Base-by-base conservation (phyloP, 2,797 vertebrate species). In the Gobio occitaniae region DNA sequence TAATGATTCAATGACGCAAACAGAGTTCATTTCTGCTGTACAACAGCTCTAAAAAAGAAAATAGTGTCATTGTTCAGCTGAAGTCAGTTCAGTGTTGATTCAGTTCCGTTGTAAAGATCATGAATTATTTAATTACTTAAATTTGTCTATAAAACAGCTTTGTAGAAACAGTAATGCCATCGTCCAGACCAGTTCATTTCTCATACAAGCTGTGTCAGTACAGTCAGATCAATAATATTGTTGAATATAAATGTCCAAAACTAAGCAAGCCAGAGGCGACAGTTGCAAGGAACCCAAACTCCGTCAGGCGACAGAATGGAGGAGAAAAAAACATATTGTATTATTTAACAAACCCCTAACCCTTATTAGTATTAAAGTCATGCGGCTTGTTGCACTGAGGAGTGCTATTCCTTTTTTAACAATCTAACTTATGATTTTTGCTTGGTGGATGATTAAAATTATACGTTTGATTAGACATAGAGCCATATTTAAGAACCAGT, bases 291-390 rank as follows among this genome's bases (percentile, higher is more conserved):
- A 65, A 65, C 61, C 25, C 1, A 65, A 65, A 15, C 25, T 32
- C 25, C 2, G 16, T 15, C 1, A 44, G 2, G 25, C 7, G 25
- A 29, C 5, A 29, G 61, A 29, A 15, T 63, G 25, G 2, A 15
- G 12, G 0, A 6, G 6, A 1, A 1, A 0, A 6, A 63, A 63
- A 25, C 4, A 0, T 61, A 5, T 12, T 61, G 11, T 61, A 21
- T 61, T 25, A 61, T 61, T 61, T 63, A 63, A 29, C 11, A 29
- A 63, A 65, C 13, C 61, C 12, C 2, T 3, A 32, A 7, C 13
- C 5, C 21, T 32, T 3, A 29, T 63, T 63, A 6, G 12, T 6
- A 29, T 63, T 63, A 29, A 63, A 52, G 2, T 52, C 4, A 17
- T 32, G 2, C 3, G 2, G 3, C 15, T 50, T 50, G 8, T 72